Conservation (phyloP, 2,888 invertebrate species). For the Agrilus cyanescens region DNA sequence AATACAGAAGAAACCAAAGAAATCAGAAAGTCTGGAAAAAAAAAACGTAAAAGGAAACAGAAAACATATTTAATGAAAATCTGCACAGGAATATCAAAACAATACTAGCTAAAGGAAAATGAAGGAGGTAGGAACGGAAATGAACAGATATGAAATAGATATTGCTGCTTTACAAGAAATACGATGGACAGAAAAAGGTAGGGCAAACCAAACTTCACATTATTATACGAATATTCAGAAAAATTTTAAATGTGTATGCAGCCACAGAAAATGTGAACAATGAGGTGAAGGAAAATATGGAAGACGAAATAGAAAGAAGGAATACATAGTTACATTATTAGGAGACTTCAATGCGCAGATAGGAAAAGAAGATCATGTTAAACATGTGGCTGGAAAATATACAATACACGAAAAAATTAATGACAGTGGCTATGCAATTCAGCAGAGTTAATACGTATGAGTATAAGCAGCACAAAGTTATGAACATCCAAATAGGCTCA, state of each 20-base stretch:
- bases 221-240: constrained; percentile 2
- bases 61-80: constrained; percentile 3
- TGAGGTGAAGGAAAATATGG: constrained; percentile 8
- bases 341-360: constrained; percentile 8
- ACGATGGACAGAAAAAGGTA: constrained; percentile 9
- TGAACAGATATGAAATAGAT: constrained; percentile 8
- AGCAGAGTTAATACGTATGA: too few relatives aligned
- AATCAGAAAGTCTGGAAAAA: too few relatives aligned
- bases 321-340: constrained; percentile 3
- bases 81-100: constrained; percentile 10
- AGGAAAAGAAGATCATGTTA: constrained; percentile 6
- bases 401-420: constrained; percentile 7
- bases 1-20: too few relatives aligned
- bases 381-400: constrained; percentile 8
- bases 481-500: constrained; percentile 7
- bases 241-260: constrained; percentile 8
- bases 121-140: constrained; percentile 9
- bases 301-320: constrained; percentile 5
- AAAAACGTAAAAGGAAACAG: too few relatives aligned
- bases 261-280: constrained; percentile 3
- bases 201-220: too few relatives aligned
- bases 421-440: too few relatives aligned
- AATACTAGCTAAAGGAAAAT: constrained; percentile 10
- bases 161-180: constrained; percentile 12
- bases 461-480: too few relatives aligned